Evolutionary conservation across 1,140 invertebrate species (phyloP).

Genomic region (Aphis gossypii): DNA sequence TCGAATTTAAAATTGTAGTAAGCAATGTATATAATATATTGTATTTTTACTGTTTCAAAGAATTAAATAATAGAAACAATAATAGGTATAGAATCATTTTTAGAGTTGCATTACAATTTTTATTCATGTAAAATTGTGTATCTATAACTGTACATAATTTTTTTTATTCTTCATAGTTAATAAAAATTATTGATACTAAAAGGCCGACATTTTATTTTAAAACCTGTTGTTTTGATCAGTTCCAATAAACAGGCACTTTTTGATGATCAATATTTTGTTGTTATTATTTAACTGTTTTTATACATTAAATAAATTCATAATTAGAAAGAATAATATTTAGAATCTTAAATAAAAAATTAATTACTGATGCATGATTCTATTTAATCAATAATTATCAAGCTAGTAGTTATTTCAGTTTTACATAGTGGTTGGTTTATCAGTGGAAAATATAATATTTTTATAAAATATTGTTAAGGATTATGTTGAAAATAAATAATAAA

Average conservation of each 20-base stretch:
- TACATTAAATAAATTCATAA: background rate
- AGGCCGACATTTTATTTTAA: background rate
- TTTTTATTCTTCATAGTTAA: background rate
- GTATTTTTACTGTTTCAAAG: background rate
- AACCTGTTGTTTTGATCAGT: background rate
- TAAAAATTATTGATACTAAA: background rate
- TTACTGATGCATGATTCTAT: conserved; percentile 10
- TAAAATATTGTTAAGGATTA: background rate
- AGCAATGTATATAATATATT: background rate
- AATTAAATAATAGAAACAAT: background rate
- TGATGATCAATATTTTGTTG: background rate
- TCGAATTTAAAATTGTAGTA: background rate
- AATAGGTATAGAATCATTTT: background rate
- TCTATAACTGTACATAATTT: background rate
- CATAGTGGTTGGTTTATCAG: conserved; percentile 53
- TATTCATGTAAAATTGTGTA: background rate
- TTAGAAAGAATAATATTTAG: background rate
- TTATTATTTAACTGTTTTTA: background rate
- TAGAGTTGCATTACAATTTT: background rate
- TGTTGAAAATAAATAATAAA: background rate
- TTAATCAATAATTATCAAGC: conserved; percentile 3
- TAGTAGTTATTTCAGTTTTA: conserved; percentile 19
- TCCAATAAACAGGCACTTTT: background rate
- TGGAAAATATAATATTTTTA: background rate
- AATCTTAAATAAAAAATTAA: background rate